Percentiles rank a stretch among this genome's conserved stretches.
Evolutionary conservation across 2,888 invertebrate genomes (phyloP).

Genomic region (Coleophora deauratella): DNA sequence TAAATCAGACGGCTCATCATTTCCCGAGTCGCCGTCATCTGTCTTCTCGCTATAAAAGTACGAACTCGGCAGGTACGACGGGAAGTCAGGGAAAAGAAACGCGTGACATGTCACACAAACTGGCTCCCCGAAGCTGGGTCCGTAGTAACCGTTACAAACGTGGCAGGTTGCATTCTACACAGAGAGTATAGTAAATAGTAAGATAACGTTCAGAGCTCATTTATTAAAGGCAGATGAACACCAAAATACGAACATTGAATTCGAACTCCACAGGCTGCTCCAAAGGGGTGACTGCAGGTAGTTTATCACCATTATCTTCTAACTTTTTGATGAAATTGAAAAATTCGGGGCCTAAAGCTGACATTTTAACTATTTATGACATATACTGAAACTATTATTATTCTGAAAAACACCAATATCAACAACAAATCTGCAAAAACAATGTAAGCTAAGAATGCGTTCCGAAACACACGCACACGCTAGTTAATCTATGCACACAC

Average conservation of each 20-base stretch:
- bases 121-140: slow-evolving; percentile 92
- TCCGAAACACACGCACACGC: too few relatives aligned
- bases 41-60: slow-evolving; percentile 75
- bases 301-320: slow-evolving; percentile 60
- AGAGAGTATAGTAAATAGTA: slow-evolving; percentile 1
- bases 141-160: slow-evolving; percentile 93
- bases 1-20: slow-evolving; percentile 90
- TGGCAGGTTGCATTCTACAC: slow-evolving; percentile 82
- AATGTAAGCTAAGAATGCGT: too few relatives aligned
- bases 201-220: neutral
- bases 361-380: slow-evolving; percentile 51
- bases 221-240: neutral
- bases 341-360: slow-evolving; percentile 53
- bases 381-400: too few relatives aligned
- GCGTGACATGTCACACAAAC: slow-evolving; percentile 94
- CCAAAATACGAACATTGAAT: slow-evolving; percentile 42
- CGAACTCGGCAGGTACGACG: slow-evolving; percentile 65
- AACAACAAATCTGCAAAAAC: too few relatives aligned
- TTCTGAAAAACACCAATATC: too few relatives aligned
- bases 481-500: too few relatives aligned
- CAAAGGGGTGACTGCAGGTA: slow-evolving; percentile 32
- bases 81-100: slow-evolving; percentile 90
- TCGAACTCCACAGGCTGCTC: slow-evolving; percentile 56
- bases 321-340: slow-evolving; percentile 53
- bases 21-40: slow-evolving; percentile 95